Evolutionary conservation across 2,797 vertebrate species (phyloP), one percentile per base, ranked within the genome.

Genomic region (Poeciliopsis paucimaculata): DNA sequence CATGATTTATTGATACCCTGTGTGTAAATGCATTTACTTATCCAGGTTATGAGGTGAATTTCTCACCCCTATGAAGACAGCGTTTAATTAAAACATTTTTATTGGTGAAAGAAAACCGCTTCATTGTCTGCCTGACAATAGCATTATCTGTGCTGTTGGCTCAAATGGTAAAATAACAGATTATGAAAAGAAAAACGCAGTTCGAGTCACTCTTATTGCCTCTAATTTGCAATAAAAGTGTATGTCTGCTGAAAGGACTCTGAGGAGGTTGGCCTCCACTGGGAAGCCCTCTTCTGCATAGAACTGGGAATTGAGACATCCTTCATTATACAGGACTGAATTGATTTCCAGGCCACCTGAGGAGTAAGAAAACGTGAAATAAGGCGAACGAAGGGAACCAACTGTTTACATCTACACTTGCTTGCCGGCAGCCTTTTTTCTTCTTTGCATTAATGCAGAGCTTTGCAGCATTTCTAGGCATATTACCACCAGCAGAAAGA

Each of bases 341-440:
- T 78, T 78, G 79, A 84, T 78, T 81, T 81, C 57, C 76, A 68
- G 73, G 53, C 78, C 82, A 77, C 73, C 79, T 66, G 60, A 82
- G 72, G 74, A 82, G 84, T 11, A 43, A 78, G 76, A 57, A 75
- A 82, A 81, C 15, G 36, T 76, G 57, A 76, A 84, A 73, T 78
- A 66, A 81, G 45, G 73, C 41, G 72, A 84, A 78, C 76, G 71
- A 81, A 34, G 76, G 74, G 68, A 75, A 78, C 73, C 18, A n/a
- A 76, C 64, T 78, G n/a, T 77, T 75, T 78, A 49, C 74, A 70
- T 51, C 26, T 39, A 79, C 34, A 46, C 80, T 31, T 75, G 47
- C 78, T 79, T 15, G 20, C 53, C 53, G 43, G 64, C 31, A 16
- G 18, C 51, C 60, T 13, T 73, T 60, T 64, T 57, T 62, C 20